Evolutionary conservation across 2,797 vertebrate genomes (phyloP), one percentile per base, ranked within the genome.

Genomic region (Diplodus sargus): DNA sequence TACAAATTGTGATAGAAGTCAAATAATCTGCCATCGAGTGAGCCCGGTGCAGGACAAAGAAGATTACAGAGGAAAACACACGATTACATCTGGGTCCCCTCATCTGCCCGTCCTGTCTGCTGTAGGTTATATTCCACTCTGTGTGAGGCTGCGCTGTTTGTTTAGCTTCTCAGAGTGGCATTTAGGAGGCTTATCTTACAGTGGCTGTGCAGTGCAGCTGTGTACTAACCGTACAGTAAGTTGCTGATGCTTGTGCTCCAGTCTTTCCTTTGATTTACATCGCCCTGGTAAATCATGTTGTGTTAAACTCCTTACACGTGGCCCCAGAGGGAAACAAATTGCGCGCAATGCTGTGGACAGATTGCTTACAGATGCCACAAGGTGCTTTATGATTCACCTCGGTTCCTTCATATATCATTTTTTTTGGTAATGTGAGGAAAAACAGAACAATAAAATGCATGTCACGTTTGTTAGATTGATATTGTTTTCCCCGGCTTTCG

Each of bases 1-100:
- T 90, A 89, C 77, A 82, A 78, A 75, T 66, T 63, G 73, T 34
- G 73, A 89, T 85, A 84, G 23, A 76, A 85, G 3, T 79, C 68
- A 85, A 83, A 86, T 86, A 86, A 79, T 85, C 66, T 64, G 69
- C 11, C 2, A 9, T 58, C 2, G 51, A 84, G 85, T 77, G 80
- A 84, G 77, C 61, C 39, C 15, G 2, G 54, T 7, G 43, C 79
- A 49, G 71, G 79, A 85, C 81, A 87, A 83, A 87, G 78, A 69
- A 87, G 87, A 90, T 90, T 87, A 89, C 59, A 60, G 72, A 47
- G 57, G 18, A 60, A 85, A 82, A 76, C 25, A 61, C 58, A 65
- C 1, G 67, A 81, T 87, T 69, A 71, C 73, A 74, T 81, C 60
- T 67, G 79, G 39, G 62, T 76, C 30, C 68, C 61, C 39, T 58